Base-by-base conservation (phyloP, 1,140 invertebrate genomes). In the Calephelis nemesis region DNA sequence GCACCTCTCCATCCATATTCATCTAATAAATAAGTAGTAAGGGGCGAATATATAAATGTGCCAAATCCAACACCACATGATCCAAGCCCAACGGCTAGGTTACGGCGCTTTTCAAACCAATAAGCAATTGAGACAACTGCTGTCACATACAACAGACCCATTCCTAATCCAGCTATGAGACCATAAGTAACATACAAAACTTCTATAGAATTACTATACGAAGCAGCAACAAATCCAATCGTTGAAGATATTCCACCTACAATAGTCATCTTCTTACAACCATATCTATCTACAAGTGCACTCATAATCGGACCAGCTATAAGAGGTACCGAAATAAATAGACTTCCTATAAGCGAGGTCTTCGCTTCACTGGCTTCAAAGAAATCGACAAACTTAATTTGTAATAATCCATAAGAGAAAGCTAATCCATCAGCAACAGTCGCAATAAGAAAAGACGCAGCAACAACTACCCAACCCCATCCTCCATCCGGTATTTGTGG, bases 91-190 rank as follows among this genome's bases (percentile, higher is more conserved):
- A 98, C 98, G 9, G 98, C 98, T 65, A 99, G 93, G 10, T 97
- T 97, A 7, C 98, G 93, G 76, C 96, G 96, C 78, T 97, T 97
- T 75, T 99, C 98, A 85, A 99, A 99, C 94, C 98, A 99, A 83
- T 97, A 98, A 5, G 98, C 98, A 63, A 99, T 98, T 48, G 95
- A 96, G 1, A 99, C 98, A 1, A 98, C 97, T 3, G 96, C 96
- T 7, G 97, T 97, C 0, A 98, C 97, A 82, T 97, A 97, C 65
- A 96, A 95, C 47, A 98, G 88, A 7, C 97, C 96, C 77, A 98
- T 93, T 6, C 97, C 97, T 39, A 98, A 92, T 4, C 97, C 97
- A 42, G 97, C 95, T 66, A 98, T 93, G 0, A 98, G 92, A 13
- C 97, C 97, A 85, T 98, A 98, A 0, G 96, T 97, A 49, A 98